These are phyloP conservation scores for Polylopha cassiicola DNA, from an alignment of 2,888 invertebrate genomes.

Conservation along the genomic window DNA sequence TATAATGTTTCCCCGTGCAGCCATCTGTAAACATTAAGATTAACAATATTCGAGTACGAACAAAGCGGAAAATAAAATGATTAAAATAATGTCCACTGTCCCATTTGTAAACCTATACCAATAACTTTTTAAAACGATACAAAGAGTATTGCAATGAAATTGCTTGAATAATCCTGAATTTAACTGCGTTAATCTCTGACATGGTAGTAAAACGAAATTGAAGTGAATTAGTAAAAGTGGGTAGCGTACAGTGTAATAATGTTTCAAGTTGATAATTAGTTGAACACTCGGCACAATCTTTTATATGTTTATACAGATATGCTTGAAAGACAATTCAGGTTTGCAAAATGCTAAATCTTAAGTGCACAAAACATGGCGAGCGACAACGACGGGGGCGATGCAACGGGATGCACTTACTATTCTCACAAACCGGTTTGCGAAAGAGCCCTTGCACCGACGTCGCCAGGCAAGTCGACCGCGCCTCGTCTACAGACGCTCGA, in stretches of 20 bases:
- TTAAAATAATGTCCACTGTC: no score
- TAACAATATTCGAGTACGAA: constrained; percentile 19
- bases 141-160: no score
- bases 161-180: no score
- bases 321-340: constrained; percentile 8
- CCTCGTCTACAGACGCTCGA: constrained; percentile 36
- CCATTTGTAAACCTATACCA: no score
- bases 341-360: constrained; percentile 19
- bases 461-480: constrained; percentile 37
- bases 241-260: no score
- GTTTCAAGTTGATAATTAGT: no score
- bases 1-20: constrained; percentile 17
- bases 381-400: constrained; percentile 30
- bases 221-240: no score
- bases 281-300: no score
- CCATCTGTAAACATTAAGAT: constrained; percentile 20
- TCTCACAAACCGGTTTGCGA: constrained; percentile 65
- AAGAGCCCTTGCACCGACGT: constrained; percentile 55
- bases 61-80: constrained; percentile 15
- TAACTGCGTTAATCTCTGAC: no score
- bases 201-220: no score
- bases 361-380: constrained; percentile 21
- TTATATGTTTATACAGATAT: no score
- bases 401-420: constrained; percentile 38
- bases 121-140: no score